A percentile compares a stretch with the other conserved stretches of the same genome.
phyloP scores from a whole-genome alignment of 2,888 invertebrate species.

The Drosophila neotestacea region DNA sequence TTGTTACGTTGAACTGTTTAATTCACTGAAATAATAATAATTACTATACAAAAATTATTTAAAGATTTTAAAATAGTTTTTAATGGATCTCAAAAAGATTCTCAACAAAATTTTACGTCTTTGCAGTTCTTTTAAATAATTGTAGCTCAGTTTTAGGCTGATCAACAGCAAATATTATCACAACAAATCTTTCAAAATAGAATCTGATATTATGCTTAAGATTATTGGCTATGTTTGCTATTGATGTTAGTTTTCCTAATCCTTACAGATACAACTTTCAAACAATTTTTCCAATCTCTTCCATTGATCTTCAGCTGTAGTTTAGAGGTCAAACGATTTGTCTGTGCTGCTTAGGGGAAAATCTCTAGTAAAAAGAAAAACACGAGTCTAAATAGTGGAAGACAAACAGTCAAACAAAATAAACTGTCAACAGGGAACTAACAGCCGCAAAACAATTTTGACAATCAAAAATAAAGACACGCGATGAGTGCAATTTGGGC shows the following conservation, averaged over 20 bases:
- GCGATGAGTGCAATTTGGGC: conserved; percentile 59
- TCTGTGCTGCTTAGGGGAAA: conserved; percentile 24
- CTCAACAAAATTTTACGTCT: no score
- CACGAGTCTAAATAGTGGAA: conserved; percentile 28
- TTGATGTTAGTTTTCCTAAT: conserved; percentile 4
- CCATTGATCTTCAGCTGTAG: conserved; percentile 43
- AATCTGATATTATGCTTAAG: background rate
- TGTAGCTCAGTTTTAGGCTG: background rate
- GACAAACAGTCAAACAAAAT: conserved; percentile 77
- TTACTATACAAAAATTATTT: no score
- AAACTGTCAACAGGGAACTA: conserved; percentile 72
- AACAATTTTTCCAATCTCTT: background rate
- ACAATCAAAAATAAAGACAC: conserved; percentile 72
- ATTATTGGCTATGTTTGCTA: no score
- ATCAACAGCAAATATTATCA: background rate
- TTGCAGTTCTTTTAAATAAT: background rate
- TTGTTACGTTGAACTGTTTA: no score
- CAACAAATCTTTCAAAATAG: background rate
- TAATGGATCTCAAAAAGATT: no score
- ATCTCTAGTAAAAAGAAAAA: conserved; percentile 27
- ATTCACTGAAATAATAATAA: no score
- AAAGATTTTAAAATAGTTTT: no score
- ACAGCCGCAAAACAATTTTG: conserved; percentile 72
- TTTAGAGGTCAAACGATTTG: conserved; percentile 64
- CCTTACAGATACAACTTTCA: background rate